Percentiles rank a stretch among this genome's conserved stretches.
Conservation (phyloP, 2,888 invertebrate genomes). For the Argyra leucocephala region DNA sequence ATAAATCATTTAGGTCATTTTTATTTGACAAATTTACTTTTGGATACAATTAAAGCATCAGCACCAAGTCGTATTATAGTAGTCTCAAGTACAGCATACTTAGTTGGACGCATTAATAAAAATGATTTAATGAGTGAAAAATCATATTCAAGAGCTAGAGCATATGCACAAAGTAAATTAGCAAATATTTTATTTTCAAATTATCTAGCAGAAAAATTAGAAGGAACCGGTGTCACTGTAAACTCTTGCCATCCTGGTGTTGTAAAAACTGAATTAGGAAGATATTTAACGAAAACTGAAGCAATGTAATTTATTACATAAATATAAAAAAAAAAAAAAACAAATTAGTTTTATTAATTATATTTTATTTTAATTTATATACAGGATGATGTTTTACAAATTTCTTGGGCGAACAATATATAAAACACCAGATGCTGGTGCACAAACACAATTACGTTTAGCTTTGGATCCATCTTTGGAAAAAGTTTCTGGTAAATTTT, state of each 20-base stretch:
- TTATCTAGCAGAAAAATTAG: constrained; percentile 55
- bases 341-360: neutral
- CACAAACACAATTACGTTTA: constrained; percentile 37
- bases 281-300: constrained; percentile 46
- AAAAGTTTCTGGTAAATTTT: constrained; percentile 38
- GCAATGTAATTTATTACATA: constrained; percentile 23
- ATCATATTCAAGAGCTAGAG: constrained; percentile 53
- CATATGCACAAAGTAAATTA: constrained; percentile 68
- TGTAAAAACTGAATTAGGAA: constrained; percentile 63
- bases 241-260: constrained; percentile 67
- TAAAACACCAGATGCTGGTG: constrained; percentile 38
- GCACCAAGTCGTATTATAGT: constrained; percentile 67
- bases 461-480: constrained; percentile 39
- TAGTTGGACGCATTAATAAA: constrained; percentile 54
- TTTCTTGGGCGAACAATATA: too few relatives aligned
- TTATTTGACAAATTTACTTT: constrained; percentile 49
- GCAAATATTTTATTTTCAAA: constrained; percentile 67
- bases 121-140: constrained; percentile 64
- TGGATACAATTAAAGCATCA: constrained; percentile 49
- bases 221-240: constrained; percentile 53
- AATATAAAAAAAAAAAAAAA: too few relatives aligned
- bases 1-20: constrained; percentile 56
- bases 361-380: constrained; percentile 22
- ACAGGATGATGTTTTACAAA: constrained; percentile 29
- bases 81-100: constrained; percentile 62